Evolutionary conservation across 1,140 invertebrate species (phyloP).

Genomic region (Drosophila mojavensis): DNA sequence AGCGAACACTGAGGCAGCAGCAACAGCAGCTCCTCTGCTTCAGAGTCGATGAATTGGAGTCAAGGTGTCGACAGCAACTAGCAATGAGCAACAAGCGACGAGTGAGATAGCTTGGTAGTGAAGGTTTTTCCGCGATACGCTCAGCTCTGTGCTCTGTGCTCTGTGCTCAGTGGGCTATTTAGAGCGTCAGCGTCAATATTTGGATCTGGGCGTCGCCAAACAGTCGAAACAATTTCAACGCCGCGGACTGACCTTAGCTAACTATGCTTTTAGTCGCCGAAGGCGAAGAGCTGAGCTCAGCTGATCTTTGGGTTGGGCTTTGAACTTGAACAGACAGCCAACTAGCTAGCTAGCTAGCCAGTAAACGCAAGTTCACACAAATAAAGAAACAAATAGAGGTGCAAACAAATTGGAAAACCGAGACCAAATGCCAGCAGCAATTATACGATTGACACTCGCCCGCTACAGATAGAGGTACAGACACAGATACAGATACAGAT

Average conservation of each 20-base stretch:
- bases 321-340: constrained; percentile 63
- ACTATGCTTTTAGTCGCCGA: constrained; percentile 31
- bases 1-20: constrained; percentile 8
- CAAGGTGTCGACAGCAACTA: constrained; percentile 47
- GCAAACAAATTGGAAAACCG: constrained; percentile 62
- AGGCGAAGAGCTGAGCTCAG: constrained; percentile 33
- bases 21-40: constrained; percentile 17
- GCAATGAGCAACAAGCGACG: neutral
- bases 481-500: constrained; percentile 2
- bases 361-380: constrained; percentile 11
- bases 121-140: constrained; percentile 64
- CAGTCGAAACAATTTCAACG: constrained; percentile 63
- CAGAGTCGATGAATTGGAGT: constrained; percentile 59
- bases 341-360: neutral
- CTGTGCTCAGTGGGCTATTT: constrained; percentile 49
- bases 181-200: constrained; percentile 62
- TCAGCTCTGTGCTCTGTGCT: constrained; percentile 12
- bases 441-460: constrained; percentile 64
- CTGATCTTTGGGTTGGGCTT: constrained; percentile 72
- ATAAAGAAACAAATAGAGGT: constrained; percentile 7
- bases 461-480: constrained; percentile 17
- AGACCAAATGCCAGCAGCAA: constrained; percentile 29
- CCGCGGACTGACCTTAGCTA: constrained; percentile 66
- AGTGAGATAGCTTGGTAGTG: constrained; percentile 20
- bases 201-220: constrained; percentile 72